A percentile compares a stretch with the other conserved stretches of the same genome.
phyloP scores from a whole-genome alignment of 2,113 vertebrate genomes.

The Phrynosoma blainvillii region DNA sequence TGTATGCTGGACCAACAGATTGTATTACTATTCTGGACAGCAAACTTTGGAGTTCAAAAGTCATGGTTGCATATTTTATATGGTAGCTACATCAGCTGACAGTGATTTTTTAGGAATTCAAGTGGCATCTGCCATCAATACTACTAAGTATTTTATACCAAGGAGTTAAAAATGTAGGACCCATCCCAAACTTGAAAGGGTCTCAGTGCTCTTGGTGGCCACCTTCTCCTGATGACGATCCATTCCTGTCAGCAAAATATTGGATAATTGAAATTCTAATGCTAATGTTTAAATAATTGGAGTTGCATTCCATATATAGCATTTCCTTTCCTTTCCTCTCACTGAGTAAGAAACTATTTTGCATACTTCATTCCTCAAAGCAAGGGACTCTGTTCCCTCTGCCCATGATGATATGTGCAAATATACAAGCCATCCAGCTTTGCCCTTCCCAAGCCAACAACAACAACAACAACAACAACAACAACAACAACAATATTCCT shows the following conservation, averaged over 20 bases:
- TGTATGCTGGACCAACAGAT: neutral
- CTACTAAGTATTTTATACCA: neutral
- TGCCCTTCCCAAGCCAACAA: neutral
- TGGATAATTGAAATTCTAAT: neutral
- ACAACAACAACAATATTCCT: neutral
- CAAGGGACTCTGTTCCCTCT: neutral
- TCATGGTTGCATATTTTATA: neutral
- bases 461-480: neutral
- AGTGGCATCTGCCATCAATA: neutral
- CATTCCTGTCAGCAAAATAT: neutral
- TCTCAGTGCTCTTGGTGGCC: neutral
- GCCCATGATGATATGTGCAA: neutral
- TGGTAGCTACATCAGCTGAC: neutral
- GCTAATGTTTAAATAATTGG: neutral
- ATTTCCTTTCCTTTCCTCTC: neutral
- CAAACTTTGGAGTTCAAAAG: neutral
- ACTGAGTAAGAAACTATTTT: neutral
- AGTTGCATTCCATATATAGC: neutral
- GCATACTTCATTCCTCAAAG: neutral
- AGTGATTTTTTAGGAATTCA: neutral
- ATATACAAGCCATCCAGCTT: neutral
- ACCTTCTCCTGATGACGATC: neutral
- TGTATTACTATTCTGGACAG: neutral
- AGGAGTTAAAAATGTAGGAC: neutral
- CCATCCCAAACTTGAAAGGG: neutral